A percentile compares a stretch with the other conserved stretches of the same genome.
Conservation (phyloP, 2,113 vertebrate species). For the western clawed frog (Xenopus tropicalis) region DNA sequence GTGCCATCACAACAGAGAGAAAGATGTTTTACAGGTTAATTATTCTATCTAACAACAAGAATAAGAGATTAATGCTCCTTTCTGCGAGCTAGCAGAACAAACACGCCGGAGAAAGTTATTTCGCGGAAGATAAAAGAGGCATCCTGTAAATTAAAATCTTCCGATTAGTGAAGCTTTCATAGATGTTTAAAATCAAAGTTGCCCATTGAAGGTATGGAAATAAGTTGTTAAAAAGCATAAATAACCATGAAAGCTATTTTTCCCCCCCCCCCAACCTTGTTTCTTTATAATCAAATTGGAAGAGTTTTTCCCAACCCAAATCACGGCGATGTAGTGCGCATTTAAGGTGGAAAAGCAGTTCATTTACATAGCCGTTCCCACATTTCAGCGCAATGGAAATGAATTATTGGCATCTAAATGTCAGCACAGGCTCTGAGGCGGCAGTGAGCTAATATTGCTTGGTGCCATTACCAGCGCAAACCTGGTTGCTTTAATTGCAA, state of each 20-base stretch:
- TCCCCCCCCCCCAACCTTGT: too few species aligned
- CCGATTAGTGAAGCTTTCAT: conserved; percentile 11
- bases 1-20: conserved; percentile 43
- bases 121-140: conserved; percentile 19
- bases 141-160: conserved; percentile 30
- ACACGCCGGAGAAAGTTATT: conserved; percentile 18
- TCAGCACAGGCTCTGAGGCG: too few species aligned
- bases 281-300: too few species aligned
- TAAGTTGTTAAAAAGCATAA: conserved; percentile 16
- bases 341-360: too few species aligned
- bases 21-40: conserved; percentile 44
- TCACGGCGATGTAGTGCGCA: too few species aligned
- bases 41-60: conserved; percentile 42
- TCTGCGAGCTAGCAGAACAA: conserved; percentile 24
- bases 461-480: neutral
- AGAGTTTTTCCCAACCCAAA: too few species aligned
- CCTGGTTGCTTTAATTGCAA: conserved; percentile 8
- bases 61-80: conserved; percentile 30
- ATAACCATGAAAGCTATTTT: conserved; percentile 8
- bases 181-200: conserved; percentile 28
- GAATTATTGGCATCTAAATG: neutral
- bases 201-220: neutral
- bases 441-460: neutral
- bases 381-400: neutral
- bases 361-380: neutral